Base-by-base conservation (phyloP, 2,888 invertebrate species). In the Boloria euphrosyne region DNA sequence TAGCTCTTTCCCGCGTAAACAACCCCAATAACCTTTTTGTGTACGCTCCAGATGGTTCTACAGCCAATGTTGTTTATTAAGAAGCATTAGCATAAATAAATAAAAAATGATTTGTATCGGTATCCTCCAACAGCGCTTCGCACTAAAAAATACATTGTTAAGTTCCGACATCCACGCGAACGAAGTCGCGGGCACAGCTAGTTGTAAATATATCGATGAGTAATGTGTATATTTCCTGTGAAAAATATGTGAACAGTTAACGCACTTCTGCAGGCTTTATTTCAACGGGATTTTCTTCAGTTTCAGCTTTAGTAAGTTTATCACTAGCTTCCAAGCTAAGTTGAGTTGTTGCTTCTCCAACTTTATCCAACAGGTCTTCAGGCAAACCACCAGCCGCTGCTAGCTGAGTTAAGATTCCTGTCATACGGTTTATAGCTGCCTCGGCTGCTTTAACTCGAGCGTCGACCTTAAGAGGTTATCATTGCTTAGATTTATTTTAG, bases 381-480 rank as follows among this genome's bases (percentile, higher is more conserved):
- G 85, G 84, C 65, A 85, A 57, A 1, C 74, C 80, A 0, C 84
- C 84, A 0, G 76, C 72, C 0, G 79, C 74, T 3, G 83, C 82
- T 67, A 86, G 72, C 68, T 80, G 76, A 1, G 85, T 81, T 22
- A 87, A 75, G 47, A 87, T 72, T 0, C 76, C 83, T 0, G 81
- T 77, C 82, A 86, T 78, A 13, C 81, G 79, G 0, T 64, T 68
- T n/a, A 87, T 79, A 0, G 80, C 84, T 18, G 76, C 71, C 54
- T 87, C 86, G 0, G 85, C 85, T 2, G 86, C 85, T 38, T 76
- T 73, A 5, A 85, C 77, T 0, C 85, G 78, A 2, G 84, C 84
- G 0, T 78, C 68, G 44, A 86, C 78, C 86, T 86, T 47, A 6
- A 51, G 16, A 47, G 14, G 14, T 17, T 27, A 14, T 7, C 14